A percentile compares a stretch with the other conserved stretches of the same genome.
phyloP scores from a whole-genome alignment of 2,113 vertebrate genomes.

The Hystrix cristata region DNA sequence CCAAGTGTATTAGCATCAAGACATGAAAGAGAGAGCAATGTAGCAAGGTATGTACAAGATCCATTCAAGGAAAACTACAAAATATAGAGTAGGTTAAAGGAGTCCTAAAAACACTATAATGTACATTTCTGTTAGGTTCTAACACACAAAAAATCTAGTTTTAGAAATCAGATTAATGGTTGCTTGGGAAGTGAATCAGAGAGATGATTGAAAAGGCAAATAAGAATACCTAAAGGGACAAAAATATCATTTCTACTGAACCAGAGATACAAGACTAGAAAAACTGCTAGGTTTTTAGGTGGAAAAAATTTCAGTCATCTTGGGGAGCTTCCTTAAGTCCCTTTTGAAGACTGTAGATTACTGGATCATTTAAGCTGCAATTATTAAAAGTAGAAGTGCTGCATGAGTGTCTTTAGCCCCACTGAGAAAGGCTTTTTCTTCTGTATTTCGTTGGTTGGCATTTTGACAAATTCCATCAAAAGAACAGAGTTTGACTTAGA shows the following conservation, averaged over 20 bases:
- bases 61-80: background rate
- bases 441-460: background rate
- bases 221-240: background rate
- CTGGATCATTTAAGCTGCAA: slow-evolving; percentile 40
- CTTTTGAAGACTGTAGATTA: slow-evolving; percentile 55
- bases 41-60: background rate
- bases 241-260: slow-evolving; percentile 26
- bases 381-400: slow-evolving; percentile 70
- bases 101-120: background rate
- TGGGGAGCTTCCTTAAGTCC: slow-evolving; percentile 66
- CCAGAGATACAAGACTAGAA: slow-evolving; percentile 52
- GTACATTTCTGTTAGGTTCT: background rate
- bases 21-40: background rate
- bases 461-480: slow-evolving; percentile 18
- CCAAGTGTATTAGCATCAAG: background rate
- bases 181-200: background rate
- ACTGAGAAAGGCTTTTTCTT: background rate
- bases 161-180: background rate
- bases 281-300: slow-evolving; percentile 66
- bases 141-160: background rate
- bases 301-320: slow-evolving; percentile 39
- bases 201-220: background rate
- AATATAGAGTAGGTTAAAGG: background rate
- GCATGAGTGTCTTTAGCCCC: slow-evolving; percentile 3
- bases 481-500: background rate